Evolutionary conservation across 2,888 invertebrate genomes (phyloP).

Genomic region (Pinctada fucata): DNA sequence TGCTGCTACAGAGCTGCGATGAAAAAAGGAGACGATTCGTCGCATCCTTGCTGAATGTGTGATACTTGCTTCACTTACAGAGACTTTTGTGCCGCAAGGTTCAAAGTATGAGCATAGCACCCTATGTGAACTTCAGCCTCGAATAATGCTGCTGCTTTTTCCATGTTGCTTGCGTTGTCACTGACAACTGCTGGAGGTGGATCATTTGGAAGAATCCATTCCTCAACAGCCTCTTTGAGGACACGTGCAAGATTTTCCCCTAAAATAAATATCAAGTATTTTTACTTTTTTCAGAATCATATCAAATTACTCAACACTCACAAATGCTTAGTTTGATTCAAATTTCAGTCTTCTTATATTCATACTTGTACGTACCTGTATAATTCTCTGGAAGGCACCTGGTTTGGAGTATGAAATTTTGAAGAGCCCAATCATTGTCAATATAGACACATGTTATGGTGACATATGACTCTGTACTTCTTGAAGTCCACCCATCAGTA

Average conservation of each 20-base stretch:
- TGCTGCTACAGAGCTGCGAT: constrained; percentile 30
- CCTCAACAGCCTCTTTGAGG: constrained; percentile 3
- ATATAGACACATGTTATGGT: constrained; percentile 19
- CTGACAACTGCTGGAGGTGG: constrained; percentile 9
- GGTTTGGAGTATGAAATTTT: constrained; percentile 21
- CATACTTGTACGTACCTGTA: constrained; percentile 14
- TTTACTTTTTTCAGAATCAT: constrained; percentile 2
- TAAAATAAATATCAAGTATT: not conserved
- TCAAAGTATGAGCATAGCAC: constrained; percentile 24
- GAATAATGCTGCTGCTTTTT: constrained; percentile 11
- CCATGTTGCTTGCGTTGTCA: constrained; percentile 25
- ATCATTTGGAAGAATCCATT: constrained; percentile 11
- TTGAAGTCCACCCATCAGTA: constrained; percentile 25
- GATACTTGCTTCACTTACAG: constrained; percentile 5
- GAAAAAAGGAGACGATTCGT: constrained; percentile 31
- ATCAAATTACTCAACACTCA: not conserved
- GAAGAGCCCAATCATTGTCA: constrained; percentile 6
- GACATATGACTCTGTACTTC: constrained; percentile 17
- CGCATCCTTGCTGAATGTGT: constrained; percentile 27
- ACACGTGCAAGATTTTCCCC: constrained; percentile 13
- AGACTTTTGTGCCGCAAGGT: constrained; percentile 16
- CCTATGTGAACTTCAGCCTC: constrained; percentile 2
- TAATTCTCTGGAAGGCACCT: constrained; percentile 4
- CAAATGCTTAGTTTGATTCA: not conserved
- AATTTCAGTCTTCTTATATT: not conserved